Evolutionary conservation across 1,140 invertebrate species (phyloP).

Genomic region (Philotrypesis tridentata): DNA sequence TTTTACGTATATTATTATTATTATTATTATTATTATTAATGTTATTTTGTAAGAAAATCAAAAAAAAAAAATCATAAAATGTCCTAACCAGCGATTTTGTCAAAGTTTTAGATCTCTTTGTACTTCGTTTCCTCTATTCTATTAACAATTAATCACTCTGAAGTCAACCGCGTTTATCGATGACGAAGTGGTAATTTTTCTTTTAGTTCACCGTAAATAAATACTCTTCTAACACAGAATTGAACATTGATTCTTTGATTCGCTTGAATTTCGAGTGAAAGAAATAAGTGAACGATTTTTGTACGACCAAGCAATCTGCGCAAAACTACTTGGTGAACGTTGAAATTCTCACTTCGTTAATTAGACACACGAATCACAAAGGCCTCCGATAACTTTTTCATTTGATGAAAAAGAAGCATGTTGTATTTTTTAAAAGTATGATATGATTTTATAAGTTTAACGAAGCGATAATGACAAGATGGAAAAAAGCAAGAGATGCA

Average conservation of each 20-base stretch:
- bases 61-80: conserved; percentile 29
- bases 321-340: not conserved
- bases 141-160: conserved; percentile 12
- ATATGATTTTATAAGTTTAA: conserved; percentile 24
- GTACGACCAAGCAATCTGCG: not conserved
- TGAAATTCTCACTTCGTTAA: not conserved
- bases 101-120: conserved; percentile 20
- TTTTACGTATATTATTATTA: not conserved
- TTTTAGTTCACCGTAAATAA: not conserved
- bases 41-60: conserved; percentile 20
- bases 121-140: conserved; percentile 20
- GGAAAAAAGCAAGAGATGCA: conserved; percentile 31
- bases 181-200: not conserved
- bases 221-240: not conserved
- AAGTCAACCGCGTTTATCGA: conserved; percentile 14
- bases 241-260: not conserved
- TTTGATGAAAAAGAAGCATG: not conserved
- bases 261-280: not conserved
- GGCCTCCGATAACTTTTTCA: not conserved
- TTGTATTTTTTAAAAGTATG: conserved; percentile 9
- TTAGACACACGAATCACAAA: not conserved
- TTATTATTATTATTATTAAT: conserved; percentile 18
- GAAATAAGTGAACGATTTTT: not conserved
- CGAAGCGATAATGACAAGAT: not conserved
- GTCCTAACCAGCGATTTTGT: conserved; percentile 7